Conservation (phyloP, 2,888 invertebrate genomes). For the Physocephala rufipes region DNA sequence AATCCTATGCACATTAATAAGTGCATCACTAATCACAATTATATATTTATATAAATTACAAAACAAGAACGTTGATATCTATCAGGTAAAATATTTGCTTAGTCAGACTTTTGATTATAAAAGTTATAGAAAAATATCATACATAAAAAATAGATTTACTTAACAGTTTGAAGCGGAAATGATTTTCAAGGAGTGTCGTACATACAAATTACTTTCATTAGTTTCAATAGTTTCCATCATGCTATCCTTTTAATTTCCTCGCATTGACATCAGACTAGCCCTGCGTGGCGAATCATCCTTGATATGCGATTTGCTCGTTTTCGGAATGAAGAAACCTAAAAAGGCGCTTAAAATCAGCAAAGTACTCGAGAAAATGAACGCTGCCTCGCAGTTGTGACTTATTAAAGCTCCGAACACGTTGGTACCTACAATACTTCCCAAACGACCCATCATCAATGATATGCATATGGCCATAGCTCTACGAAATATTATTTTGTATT, state of each 20-base stretch:
- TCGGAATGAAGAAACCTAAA: constrained; percentile 53
- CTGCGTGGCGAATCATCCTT: constrained; percentile 45
- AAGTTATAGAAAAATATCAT: not conserved
- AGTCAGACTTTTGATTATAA: constrained; percentile 37
- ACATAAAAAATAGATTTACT: too few species aligned
- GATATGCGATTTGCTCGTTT: constrained; percentile 41
- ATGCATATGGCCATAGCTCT: constrained; percentile 69
- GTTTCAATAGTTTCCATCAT: not conserved
- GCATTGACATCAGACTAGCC: constrained; percentile 53
- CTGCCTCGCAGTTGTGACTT: constrained; percentile 65
- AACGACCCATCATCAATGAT: constrained; percentile 68
- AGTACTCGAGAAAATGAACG: constrained; percentile 59
- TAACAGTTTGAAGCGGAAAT: too few species aligned
- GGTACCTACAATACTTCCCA: constrained; percentile 67
- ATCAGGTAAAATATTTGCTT: constrained; percentile 32
- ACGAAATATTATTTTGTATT: not conserved
- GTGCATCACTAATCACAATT: too few species aligned
- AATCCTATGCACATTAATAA: too few species aligned
- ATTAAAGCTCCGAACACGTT: constrained; percentile 66
- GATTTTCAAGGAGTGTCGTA: too few species aligned
- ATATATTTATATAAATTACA: constrained; percentile 16
- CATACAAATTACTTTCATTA: not conserved
- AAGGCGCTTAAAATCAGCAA: constrained; percentile 52
- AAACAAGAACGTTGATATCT: constrained; percentile 14
- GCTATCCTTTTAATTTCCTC: constrained; percentile 50